Evolutionary conservation across 2,113 vertebrate species (phyloP), one percentile per base, ranked within the genome.

Genomic region (Nibea coibor): DNA sequence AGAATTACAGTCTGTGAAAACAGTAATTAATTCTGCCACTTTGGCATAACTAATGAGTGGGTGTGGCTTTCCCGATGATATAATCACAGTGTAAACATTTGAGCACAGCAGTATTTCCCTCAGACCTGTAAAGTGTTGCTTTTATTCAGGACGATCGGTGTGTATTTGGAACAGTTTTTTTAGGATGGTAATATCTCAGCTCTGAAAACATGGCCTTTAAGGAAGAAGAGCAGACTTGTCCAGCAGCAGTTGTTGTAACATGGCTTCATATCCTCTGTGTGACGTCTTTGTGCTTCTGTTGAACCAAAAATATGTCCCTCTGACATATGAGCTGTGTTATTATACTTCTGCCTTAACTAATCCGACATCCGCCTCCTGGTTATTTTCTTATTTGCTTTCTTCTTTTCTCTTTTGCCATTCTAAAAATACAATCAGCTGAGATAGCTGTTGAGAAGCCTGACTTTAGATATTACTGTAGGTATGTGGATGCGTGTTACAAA

Each of bases 361-460:
- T 69, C 31, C 61, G 67, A 43, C 66, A 67, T 51, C 10, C 7
- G n/a, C 72, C 75, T 65, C 63, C 62, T 80, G 65, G 82, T 83
- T 70, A 50, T 85, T 72, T 71, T 43, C 4, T 64, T 31, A 31
- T 79, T 81, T 78, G 6, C 26, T 54, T 54, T 71, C 54, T 62
- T 26, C n/a, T 24, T 5, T 47, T 22, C 56, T 47, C 24, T 24
- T 71, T 28, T 11, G 28, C 43, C 20, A 47, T 82, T 84, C 78
- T 89, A 83, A 84, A 89, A 84, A 86, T 82, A 89, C 53, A 78
- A 71, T 80, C 48, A 83, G 65, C 61, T 59, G 67, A 70, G 22
- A 67, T 22, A 64, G 72, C 28, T 61, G 54, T 56, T 78, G 62
- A 75, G 63, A 28, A 73, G 39, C 64, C 42, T 62, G 76, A 88